Conservation (phyloP, 1,140 invertebrate genomes). For the Achroia grisella region DNA sequence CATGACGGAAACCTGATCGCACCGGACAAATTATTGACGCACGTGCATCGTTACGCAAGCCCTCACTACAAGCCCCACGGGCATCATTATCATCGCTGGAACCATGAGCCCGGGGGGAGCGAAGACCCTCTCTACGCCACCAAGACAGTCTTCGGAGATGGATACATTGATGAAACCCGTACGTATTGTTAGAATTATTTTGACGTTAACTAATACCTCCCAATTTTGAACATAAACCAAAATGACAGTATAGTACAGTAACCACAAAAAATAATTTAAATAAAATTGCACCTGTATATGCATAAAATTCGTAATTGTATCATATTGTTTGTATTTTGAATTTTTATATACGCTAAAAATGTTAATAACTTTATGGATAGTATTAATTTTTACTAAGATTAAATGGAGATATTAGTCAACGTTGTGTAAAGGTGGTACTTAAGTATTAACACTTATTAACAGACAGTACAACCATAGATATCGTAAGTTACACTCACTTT, state of each 20-base stretch:
- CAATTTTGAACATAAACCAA: no score
- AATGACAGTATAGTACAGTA: no score
- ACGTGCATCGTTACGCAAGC: constrained; percentile 63
- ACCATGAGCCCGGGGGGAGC: constrained; percentile 62
- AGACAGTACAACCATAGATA: constrained; percentile 66
- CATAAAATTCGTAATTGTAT: no score
- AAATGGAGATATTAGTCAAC: constrained; percentile 35
- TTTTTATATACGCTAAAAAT: no score
- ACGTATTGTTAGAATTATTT: constrained; percentile 54
- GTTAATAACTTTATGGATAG: no score
- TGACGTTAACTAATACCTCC: background rate
- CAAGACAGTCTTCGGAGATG: constrained; percentile 66
- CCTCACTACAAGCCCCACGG: constrained; percentile 66
- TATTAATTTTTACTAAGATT: no score
- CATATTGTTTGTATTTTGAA: no score
- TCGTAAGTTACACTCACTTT: constrained; percentile 60
- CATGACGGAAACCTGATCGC: constrained; percentile 66
- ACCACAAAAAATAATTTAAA: no score
- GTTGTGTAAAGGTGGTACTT: constrained; percentile 21
- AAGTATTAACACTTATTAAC: constrained; percentile 22
- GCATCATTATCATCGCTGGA: constrained; percentile 61
- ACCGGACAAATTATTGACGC: constrained; percentile 65
- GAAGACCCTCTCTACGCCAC: constrained; percentile 61
- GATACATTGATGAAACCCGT: constrained; percentile 71
- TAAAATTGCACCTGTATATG: no score